These are phyloP conservation scores for Otus sunia DNA, from an alignment of 2,113 vertebrate species.

Conservation along the genomic window DNA sequence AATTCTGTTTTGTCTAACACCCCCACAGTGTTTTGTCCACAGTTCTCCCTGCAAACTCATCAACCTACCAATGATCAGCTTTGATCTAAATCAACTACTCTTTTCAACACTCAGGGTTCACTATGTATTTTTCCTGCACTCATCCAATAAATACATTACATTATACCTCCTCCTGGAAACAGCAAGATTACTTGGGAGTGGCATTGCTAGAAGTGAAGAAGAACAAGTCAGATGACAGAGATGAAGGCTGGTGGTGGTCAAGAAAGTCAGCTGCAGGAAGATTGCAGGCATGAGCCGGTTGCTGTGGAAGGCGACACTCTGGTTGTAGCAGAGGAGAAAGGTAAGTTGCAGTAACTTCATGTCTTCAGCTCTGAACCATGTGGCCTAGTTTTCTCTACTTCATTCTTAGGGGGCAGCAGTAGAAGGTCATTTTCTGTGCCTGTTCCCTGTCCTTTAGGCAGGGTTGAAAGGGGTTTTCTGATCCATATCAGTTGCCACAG, in stretches of 20 bases:
- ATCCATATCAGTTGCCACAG: not conserved
- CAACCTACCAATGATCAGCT: not conserved
- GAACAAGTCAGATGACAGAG: not conserved
- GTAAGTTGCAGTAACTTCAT: not conserved
- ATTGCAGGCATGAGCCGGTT: accelerated
- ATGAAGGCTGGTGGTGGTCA: not conserved
- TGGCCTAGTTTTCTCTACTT: not conserved
- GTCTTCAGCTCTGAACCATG: not conserved
- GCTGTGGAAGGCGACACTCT: not conserved
- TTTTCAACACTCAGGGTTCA: not conserved
- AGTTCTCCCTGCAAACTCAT: not conserved
- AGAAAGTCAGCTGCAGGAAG: not conserved
- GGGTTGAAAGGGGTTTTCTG: not conserved
- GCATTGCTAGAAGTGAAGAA: not conserved
- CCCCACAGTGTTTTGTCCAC: not conserved
- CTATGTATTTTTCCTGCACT: not conserved
- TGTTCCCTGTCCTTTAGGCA: not conserved
- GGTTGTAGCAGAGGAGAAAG: not conserved
- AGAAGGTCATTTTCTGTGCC: not conserved
- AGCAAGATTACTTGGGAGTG: not conserved
- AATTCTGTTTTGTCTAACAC: not conserved
- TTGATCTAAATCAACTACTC: not conserved
- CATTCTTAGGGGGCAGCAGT: not conserved
- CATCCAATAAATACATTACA: not conserved
- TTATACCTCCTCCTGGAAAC: not conserved